A percentile compares a stretch with the other conserved stretches of the same genome.
These are phyloP conservation scores for Helicorthomorpha holstii DNA, from an alignment of 1,140 invertebrate species.

Conservation along the genomic window DNA sequence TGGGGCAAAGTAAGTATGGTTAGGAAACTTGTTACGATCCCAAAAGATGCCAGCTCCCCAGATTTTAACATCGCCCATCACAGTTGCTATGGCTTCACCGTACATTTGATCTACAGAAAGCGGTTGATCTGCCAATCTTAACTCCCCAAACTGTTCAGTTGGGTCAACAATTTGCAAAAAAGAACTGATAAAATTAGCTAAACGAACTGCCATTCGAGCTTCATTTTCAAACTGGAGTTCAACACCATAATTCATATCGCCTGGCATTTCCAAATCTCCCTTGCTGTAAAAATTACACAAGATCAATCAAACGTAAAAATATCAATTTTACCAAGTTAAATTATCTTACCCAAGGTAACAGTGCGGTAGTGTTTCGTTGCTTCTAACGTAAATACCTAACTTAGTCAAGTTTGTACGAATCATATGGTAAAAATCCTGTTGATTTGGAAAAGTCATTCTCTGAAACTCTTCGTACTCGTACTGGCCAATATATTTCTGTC, in stretches of 20 bases:
- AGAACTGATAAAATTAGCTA: conserved; percentile 85
- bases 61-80: conserved; percentile 75
- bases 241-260: conserved; percentile 68
- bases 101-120: conserved; percentile 89
- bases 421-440: neutral
- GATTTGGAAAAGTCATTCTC: neutral
- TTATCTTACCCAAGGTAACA: neutral
- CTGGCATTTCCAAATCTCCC: conserved; percentile 47
- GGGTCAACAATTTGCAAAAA: conserved; percentile 65
- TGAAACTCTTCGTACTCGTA: neutral
- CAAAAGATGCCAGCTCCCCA: conserved; percentile 84
- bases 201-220: conserved; percentile 80
- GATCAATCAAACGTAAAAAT: neutral
- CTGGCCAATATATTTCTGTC: neutral
- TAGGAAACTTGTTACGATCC: conserved; percentile 90
- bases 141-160: conserved; percentile 77
- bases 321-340: neutral
- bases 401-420: neutral
- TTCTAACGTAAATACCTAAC: neutral
- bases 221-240: conserved; percentile 82
- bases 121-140: conserved; percentile 65
- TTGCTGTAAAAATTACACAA: neutral
- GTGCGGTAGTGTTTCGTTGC: neutral
- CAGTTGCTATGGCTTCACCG: conserved; percentile 73
- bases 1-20: conserved; percentile 80